Conservation (phyloP, 2,888 invertebrate species). For the Meta bourneti region DNA sequence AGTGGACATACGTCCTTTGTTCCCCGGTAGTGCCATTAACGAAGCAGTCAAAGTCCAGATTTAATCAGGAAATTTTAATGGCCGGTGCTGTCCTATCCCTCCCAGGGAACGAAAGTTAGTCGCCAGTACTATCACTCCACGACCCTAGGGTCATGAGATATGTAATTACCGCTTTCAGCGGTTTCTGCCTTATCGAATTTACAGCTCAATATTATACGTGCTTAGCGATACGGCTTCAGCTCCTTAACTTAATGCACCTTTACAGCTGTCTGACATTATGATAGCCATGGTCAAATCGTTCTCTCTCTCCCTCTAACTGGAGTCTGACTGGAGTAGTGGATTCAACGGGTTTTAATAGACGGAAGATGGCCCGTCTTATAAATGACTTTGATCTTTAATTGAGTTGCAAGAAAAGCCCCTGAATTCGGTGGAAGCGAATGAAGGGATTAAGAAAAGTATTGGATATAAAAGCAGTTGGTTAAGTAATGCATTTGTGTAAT, state of each 20-base stretch:
- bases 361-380: background rate
- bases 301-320: too few species aligned
- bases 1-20: conserved; percentile 1
- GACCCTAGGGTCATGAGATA: conserved; percentile 31
- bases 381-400: background rate
- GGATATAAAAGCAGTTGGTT: background rate
- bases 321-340: too few species aligned
- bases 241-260: conserved; percentile 32
- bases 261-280: too few species aligned
- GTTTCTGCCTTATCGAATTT: conserved; percentile 57
- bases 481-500: too few species aligned
- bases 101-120: conserved; percentile 34
- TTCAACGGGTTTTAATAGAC: background rate
- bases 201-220: conserved; percentile 17
- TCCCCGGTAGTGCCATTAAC: conserved; percentile 40
- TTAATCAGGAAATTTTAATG: conserved; percentile 63
- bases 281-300: too few species aligned
- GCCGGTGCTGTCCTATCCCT: conserved; percentile 35
- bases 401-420: background rate
- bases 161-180: conserved; percentile 47
- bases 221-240: conserved; percentile 2
- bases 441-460: background rate
- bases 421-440: background rate
- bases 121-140: background rate
- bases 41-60: conserved; percentile 52